Evolutionary conservation across 2,888 invertebrate species (phyloP).

Genomic region (Halictus ligatus): DNA sequence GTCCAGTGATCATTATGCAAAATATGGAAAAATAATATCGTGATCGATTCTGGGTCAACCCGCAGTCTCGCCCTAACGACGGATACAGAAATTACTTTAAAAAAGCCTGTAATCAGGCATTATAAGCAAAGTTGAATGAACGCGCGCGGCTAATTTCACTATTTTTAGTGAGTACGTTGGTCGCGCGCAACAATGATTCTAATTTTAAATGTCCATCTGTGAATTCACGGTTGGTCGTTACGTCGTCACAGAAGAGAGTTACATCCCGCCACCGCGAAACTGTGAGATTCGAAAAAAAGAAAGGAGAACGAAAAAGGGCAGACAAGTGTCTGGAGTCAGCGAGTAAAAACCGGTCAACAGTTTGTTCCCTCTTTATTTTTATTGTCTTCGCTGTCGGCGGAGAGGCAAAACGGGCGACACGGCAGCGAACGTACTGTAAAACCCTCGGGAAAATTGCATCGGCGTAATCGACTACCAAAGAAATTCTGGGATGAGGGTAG

Average conservation of each 20-base stretch:
- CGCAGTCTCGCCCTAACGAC: neutral
- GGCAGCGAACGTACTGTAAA: neutral
- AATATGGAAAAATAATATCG: neutral
- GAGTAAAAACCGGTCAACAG: neutral
- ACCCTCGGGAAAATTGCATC: neutral
- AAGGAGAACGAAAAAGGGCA: neutral
- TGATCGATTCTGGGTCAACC: neutral
- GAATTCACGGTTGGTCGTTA: neutral
- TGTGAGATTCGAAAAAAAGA: neutral
- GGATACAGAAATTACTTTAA: neutral
- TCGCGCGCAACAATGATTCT: neutral
- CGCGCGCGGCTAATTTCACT: neutral
- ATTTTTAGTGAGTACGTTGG: neutral
- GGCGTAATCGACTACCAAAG: neutral
- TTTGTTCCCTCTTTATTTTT: neutral
- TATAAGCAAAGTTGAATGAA: conserved; percentile 1
- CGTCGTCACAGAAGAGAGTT: neutral
- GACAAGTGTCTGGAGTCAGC: neutral
- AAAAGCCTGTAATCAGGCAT: neutral
- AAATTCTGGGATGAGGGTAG: neutral
- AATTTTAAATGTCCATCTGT: neutral
- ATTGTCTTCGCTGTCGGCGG: neutral
- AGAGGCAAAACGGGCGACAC: too few relatives aligned
- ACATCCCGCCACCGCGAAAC: neutral
- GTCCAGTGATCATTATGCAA: neutral